Percentiles rank a stretch among this genome's conserved stretches.
These are phyloP conservation scores for Oscheius sp. DNA, from an alignment of 2,888 invertebrate species.

Conservation along the genomic window DNA sequence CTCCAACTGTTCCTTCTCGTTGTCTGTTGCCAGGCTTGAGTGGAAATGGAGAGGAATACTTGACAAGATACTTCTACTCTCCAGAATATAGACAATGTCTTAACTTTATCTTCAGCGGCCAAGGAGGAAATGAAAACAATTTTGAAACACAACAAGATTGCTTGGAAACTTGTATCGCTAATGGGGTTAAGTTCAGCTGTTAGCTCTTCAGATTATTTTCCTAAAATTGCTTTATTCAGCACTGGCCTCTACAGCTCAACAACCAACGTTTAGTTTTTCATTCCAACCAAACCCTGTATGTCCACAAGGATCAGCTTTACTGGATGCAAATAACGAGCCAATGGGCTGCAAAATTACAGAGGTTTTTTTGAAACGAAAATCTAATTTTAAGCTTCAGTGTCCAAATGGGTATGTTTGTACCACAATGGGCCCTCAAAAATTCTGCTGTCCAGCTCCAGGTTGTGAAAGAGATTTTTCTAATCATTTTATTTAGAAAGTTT, in stretches of 20 bases:
- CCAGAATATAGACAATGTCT: slow-evolving; percentile 53
- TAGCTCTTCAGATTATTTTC: not conserved
- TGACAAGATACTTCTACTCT: slow-evolving; percentile 49
- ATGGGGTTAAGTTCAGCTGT: slow-evolving; percentile 50
- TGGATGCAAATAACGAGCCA: slow-evolving; percentile 4
- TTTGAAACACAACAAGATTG: slow-evolving; percentile 45
- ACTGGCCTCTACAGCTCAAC: not conserved
- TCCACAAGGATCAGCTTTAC: slow-evolving; percentile 44
- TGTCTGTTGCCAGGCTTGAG: slow-evolving; percentile 38
- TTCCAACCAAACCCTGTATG: slow-evolving; percentile 36
- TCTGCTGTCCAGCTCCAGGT: slow-evolving; percentile 54
- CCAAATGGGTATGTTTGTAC: slow-evolving; percentile 48
- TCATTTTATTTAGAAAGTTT: too few species aligned
- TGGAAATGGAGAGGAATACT: slow-evolving; percentile 44
- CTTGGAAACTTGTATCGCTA: slow-evolving; percentile 46
- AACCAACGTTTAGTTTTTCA: slow-evolving; percentile 23
- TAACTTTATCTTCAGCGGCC: slow-evolving; percentile 51
- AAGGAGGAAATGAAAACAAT: slow-evolving; percentile 48
- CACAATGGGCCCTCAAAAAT: slow-evolving; percentile 35
- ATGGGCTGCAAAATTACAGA: slow-evolving; percentile 2
- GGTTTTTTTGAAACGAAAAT: not conserved
- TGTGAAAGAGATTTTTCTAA: slow-evolving; percentile 13
- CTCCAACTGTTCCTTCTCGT: slow-evolving; percentile 26
- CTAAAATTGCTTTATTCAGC: not conserved
- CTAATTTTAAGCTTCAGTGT: slow-evolving; percentile 23